Evolutionary conservation across 2,888 invertebrate genomes (phyloP), one percentile per base, ranked within the genome.

Genomic region (Augochlorella aurata): DNA sequence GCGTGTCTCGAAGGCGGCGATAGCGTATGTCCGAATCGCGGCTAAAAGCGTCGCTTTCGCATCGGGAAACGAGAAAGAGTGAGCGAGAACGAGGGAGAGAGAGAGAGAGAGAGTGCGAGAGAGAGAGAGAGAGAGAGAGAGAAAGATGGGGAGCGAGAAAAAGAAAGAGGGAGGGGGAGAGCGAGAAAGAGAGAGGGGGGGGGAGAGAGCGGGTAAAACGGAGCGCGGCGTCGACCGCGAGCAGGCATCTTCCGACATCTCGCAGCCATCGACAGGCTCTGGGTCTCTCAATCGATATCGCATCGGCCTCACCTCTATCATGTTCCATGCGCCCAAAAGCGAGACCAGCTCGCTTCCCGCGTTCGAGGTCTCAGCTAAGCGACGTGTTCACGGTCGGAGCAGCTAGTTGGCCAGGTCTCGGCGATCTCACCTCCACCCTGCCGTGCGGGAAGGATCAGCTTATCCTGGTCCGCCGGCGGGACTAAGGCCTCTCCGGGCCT

Each of bases 281-380:
- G 63, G 7, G 29, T 63, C 54, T 63, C 54, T 70, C 77, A 45
- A 79, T 85, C 84, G 83, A 75, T 77, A 81, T 81, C 72, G 76
- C 69, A 77, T 77, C 79, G 71, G 45, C 71, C 93, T 93, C 90
- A 93, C 93, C 93, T 93, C 93, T 93, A 93, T 91, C 93, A 93
- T 93, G 91, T 93, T 93, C 93, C 93, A 93, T 93, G 92, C 93
- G 91, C 89, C 90, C 88, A 89, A 89, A 89, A 91, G 93, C 93
- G 93, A 93, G 93, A 89, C 91, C 89, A 90, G 92, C 93, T 93
- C 93, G 93, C 93, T 91, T 89, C 87, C 88, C 89, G 86, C 88
- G 88, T 87, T 79, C 24, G 29, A 66, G 77, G 71, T 85, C 85
- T 74, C 76, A 45, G 72, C 66, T 29, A 69, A 67, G 72, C 89